A percentile compares a stretch with the other conserved stretches of the same genome.
phyloP scores from a whole-genome alignment of 2,797 vertebrate genomes.

The Notolabrus celidotus region DNA sequence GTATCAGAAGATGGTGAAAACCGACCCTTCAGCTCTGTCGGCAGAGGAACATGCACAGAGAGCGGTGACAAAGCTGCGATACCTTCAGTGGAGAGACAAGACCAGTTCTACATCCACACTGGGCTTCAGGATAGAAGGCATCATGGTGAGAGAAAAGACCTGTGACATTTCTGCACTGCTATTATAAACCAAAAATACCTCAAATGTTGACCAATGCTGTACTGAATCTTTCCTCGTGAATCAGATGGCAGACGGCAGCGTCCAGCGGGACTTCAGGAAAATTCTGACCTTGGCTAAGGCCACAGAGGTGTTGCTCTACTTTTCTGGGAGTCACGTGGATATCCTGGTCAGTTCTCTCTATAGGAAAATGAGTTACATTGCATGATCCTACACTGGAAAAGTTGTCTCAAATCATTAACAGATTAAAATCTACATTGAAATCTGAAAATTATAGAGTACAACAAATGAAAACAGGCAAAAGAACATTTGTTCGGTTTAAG shows the following conservation, averaged over 20 bases:
- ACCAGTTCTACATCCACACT: constrained; percentile 87
- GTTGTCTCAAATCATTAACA: neutral
- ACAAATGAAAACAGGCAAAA: neutral
- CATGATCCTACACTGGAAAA: neutral
- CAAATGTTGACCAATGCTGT: neutral
- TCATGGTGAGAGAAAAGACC: constrained; percentile 83
- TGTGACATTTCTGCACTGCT: neutral
- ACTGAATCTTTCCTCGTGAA: constrained; percentile 40
- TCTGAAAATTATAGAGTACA: neutral
- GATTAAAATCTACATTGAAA: neutral
- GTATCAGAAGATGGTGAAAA: constrained; percentile 92
- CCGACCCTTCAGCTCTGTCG: constrained; percentile 85
- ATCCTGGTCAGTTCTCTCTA: constrained; percentile 84
- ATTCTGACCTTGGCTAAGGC: constrained; percentile 83
- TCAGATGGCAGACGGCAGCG: constrained; percentile 77
- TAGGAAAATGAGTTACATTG: neutral
- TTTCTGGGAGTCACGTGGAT: constrained; percentile 81
- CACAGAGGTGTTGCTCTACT: constrained; percentile 85
- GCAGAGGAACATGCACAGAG: constrained; percentile 85
- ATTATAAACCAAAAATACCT: neutral
- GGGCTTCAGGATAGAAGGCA: constrained; percentile 91
- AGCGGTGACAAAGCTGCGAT: constrained; percentile 89
- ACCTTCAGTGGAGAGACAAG: constrained; percentile 92
- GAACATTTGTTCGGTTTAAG: neutral
- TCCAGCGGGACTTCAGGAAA: constrained; percentile 87